Conservation (phyloP, 2,113 vertebrate genomes). For the Seriola rivoliana region DNA sequence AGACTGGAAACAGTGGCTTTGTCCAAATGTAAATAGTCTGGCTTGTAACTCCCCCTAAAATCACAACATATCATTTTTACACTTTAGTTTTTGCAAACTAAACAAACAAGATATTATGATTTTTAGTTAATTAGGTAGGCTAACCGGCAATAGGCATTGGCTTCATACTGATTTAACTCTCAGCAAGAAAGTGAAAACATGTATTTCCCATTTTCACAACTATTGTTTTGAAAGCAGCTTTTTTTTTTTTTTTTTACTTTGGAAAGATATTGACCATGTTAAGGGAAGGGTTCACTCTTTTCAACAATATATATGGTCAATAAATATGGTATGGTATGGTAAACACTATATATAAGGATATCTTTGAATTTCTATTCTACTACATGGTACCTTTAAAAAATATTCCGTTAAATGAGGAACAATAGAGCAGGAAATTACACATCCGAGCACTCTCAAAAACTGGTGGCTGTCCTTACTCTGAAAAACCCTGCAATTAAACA, state of each 20-base stretch:
- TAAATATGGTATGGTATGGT: too few relatives aligned
- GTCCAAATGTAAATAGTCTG: background rate
- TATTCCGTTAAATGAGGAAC: background rate
- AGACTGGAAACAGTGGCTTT: background rate
- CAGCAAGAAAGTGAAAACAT: background rate
- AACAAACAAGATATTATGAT: background rate
- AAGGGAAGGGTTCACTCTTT: background rate
- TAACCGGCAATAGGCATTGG: background rate
- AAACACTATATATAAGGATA: too few relatives aligned
- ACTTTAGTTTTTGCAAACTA: background rate
- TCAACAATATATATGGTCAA: background rate
- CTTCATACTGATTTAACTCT: background rate
- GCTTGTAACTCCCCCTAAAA: too few relatives aligned
- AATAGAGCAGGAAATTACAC: slow-evolving; percentile 7
- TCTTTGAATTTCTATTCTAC: background rate
- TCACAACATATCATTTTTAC: background rate
- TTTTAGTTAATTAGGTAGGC: background rate
- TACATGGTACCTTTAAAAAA: background rate
- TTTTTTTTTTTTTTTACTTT: background rate
- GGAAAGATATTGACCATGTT: background rate
- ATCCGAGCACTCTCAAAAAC: background rate
- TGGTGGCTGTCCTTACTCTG: slow-evolving; percentile 9
- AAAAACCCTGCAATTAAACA: slow-evolving; percentile 33
- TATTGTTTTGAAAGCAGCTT: background rate
- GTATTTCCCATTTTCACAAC: background rate